phyloP scores from a whole-genome alignment of 2,888 invertebrate genomes.

The Tenthredo scrophulariae region DNA sequence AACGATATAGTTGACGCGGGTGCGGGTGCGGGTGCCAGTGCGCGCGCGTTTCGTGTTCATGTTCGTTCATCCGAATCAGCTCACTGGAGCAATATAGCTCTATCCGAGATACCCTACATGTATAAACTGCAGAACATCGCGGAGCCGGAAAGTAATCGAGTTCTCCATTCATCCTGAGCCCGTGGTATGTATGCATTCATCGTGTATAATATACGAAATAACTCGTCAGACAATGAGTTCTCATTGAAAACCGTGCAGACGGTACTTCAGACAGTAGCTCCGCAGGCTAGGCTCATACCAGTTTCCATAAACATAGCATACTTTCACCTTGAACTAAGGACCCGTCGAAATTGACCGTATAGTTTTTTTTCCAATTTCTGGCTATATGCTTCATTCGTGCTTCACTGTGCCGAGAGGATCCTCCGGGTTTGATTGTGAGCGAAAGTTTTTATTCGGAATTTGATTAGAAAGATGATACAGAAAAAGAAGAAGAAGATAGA shows the following conservation, averaged over 20 bases:
- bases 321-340: neutral
- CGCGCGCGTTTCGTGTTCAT: conserved; percentile 10
- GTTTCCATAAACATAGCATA: neutral
- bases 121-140: neutral
- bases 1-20: conserved; percentile 27
- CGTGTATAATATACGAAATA: too few relatives aligned
- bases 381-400: too few relatives aligned
- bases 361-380: too few relatives aligned
- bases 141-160: neutral
- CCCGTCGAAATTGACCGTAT: too few relatives aligned
- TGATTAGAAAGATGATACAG: too few relatives aligned
- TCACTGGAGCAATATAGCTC: neutral
- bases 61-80: conserved; percentile 14
- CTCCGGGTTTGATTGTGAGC: too few relatives aligned
- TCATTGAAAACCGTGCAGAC: neutral
- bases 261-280: neutral
- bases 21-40: neutral
- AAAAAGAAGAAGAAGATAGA: neutral
- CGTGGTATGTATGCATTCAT: neutral
- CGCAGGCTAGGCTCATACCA: neutral
- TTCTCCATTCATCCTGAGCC: conserved; percentile 11
- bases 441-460: too few relatives aligned
- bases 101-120: neutral
- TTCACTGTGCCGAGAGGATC: too few relatives aligned
- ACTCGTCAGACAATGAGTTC: neutral